A percentile compares a stretch with the other conserved stretches of the same genome.
These are phyloP conservation scores for Enteromius trimaculatus DNA, from an alignment of 2,797 vertebrate genomes.

Conservation along the genomic window DNA sequence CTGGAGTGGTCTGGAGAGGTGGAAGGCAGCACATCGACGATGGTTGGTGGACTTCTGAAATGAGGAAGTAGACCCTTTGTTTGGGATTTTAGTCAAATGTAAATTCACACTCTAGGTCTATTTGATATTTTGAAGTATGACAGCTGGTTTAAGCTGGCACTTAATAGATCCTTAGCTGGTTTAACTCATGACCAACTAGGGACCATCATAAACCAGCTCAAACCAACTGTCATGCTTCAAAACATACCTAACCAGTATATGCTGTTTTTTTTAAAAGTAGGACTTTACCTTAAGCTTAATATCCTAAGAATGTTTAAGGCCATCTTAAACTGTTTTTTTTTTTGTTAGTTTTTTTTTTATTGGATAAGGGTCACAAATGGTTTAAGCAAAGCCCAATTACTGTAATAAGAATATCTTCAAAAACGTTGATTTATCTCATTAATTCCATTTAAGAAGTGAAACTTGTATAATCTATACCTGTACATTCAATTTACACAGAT, in stretches of 20 bases:
- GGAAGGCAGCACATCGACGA: neutral
- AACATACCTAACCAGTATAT: neutral
- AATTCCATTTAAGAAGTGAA: too few relatives aligned
- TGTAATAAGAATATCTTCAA: too few relatives aligned
- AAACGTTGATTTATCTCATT: too few relatives aligned
- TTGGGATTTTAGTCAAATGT: neutral
- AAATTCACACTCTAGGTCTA: neutral
- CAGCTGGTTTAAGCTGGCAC: neutral
- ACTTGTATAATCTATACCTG: too few relatives aligned
- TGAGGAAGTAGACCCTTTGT: neutral
- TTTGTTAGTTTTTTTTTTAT: neutral
- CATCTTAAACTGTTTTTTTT: neutral
- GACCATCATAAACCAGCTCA: neutral
- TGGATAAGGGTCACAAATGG: neutral
- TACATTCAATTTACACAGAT: too few relatives aligned
- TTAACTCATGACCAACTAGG: neutral
- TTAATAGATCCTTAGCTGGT: neutral
- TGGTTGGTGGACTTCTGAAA: neutral
- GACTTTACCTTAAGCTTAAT: neutral
- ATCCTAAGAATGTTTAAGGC: neutral
- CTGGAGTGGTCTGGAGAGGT: constrained; percentile 20
- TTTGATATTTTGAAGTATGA: neutral
- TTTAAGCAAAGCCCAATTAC: neutral
- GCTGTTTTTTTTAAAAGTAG: neutral
- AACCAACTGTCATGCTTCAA: neutral